phyloP scores from a whole-genome alignment of 2,797 vertebrate species.

The Alca torda region DNA sequence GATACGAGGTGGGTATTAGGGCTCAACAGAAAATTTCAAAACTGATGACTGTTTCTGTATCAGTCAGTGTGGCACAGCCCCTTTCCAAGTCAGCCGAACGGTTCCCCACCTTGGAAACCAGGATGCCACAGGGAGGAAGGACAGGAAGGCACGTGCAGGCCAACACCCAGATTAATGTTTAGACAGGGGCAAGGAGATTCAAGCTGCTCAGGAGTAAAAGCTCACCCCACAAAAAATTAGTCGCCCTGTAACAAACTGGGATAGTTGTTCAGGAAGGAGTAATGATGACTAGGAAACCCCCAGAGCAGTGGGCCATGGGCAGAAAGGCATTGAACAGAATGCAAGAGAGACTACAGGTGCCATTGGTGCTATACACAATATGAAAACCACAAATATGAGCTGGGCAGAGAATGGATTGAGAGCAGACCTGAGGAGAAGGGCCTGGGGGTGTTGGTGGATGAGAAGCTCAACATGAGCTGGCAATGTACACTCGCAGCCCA shows the following conservation, averaged over 20 bases:
- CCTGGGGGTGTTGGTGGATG: neutral
- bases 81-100: neutral
- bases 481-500: neutral
- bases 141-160: fast-evolving
- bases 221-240: neutral
- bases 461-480: neutral
- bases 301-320: fast-evolving
- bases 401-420: neutral
- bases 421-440: neutral
- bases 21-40: neutral
- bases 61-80: fast-evolving
- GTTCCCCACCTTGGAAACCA: neutral
- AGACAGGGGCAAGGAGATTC: neutral
- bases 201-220: neutral
- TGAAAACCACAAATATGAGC: neutral
- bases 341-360: neutral
- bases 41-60: neutral
- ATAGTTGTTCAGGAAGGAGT: neutral
- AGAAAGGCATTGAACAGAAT: neutral
- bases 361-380: neutral
- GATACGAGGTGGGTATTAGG: neutral
- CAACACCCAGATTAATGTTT: neutral
- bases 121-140: neutral
- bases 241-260: neutral
- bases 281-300: fast-evolving